These are phyloP conservation scores for Ciconia maguari DNA, from an alignment of 2,113 vertebrate genomes.

Conservation along the genomic window DNA sequence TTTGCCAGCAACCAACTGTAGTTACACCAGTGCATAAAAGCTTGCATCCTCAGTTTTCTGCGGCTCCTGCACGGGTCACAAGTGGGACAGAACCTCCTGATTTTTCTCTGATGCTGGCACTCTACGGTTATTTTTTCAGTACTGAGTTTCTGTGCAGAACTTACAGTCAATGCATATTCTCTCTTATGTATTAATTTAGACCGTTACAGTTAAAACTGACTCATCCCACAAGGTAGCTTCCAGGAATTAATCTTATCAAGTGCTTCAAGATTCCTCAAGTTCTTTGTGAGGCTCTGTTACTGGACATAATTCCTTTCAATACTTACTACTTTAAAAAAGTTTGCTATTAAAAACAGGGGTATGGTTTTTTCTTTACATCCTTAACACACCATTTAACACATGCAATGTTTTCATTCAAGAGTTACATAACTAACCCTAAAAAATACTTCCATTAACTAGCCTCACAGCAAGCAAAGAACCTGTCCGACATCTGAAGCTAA, in stretches of 20 bases:
- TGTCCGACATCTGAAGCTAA: not conserved
- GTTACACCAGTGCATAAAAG: rapidly evolving
- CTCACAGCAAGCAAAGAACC: not conserved
- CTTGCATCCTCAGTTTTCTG: not conserved
- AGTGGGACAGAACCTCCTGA: not conserved
- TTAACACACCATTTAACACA: not conserved
- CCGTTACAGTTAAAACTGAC: not conserved
- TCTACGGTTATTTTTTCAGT: not conserved
- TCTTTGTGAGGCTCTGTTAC: not conserved
- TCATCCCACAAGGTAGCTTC: not conserved
- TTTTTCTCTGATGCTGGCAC: not conserved
- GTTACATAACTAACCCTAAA: not conserved
- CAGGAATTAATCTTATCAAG: not conserved
- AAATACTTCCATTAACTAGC: not conserved
- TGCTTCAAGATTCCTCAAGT: not conserved
- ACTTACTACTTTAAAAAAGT: not conserved
- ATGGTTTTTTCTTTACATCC: not conserved
- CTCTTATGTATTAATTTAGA: rapidly evolving
- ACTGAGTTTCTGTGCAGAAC: not conserved
- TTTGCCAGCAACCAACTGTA: not conserved
- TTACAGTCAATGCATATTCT: not conserved
- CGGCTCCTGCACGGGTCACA: rapidly evolving
- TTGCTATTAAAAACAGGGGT: not conserved
- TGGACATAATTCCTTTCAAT: not conserved
- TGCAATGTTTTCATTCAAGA: not conserved